These are phyloP conservation scores for Cerceris rybyensis DNA, from an alignment of 2,888 invertebrate species.

Conservation along the genomic window DNA sequence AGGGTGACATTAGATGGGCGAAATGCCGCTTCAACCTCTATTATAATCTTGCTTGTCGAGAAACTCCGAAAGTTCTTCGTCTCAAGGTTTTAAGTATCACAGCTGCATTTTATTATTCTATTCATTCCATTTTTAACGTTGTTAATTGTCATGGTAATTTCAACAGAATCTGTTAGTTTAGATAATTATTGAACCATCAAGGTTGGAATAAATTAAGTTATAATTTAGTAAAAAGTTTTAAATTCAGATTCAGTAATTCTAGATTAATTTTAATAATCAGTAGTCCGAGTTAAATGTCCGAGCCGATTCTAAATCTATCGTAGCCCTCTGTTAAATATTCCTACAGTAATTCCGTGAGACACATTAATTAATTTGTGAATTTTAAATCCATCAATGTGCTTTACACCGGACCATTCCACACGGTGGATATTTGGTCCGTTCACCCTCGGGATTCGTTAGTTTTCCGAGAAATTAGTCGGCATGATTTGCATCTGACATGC, in stretches of 20 bases:
- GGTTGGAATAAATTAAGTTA: no score
- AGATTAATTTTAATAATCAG: no score
- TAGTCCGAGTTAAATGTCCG: no score
- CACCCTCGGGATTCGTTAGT: conserved; percentile 69
- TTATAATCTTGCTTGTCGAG: not conserved
- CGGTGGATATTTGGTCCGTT: conserved; percentile 31
- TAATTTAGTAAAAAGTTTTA: no score
- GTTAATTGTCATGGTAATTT: no score
- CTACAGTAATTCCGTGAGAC: conserved; percentile 26
- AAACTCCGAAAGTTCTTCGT: not conserved
- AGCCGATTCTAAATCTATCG: no score
- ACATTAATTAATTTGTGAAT: conserved; percentile 61
- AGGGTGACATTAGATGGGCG: conserved; percentile 74
- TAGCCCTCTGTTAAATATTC: conserved; percentile 12
- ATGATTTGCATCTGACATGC: conserved; percentile 81
- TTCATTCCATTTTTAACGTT: no score
- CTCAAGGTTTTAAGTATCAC: conserved; percentile 4
- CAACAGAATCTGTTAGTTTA: no score
- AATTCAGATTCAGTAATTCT: no score
- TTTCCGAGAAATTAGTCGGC: conserved; percentile 79
- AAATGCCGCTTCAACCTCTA: conserved; percentile 72
- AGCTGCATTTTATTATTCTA: conserved; percentile 14
- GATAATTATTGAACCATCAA: no score
- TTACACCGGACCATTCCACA: conserved; percentile 48
- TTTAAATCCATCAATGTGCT: conserved; percentile 48